A percentile compares a stretch with the other conserved stretches of the same genome.
Evolutionary conservation across 2,888 invertebrate genomes (phyloP).

Genomic region (Synanthedon tipuliformis): DNA sequence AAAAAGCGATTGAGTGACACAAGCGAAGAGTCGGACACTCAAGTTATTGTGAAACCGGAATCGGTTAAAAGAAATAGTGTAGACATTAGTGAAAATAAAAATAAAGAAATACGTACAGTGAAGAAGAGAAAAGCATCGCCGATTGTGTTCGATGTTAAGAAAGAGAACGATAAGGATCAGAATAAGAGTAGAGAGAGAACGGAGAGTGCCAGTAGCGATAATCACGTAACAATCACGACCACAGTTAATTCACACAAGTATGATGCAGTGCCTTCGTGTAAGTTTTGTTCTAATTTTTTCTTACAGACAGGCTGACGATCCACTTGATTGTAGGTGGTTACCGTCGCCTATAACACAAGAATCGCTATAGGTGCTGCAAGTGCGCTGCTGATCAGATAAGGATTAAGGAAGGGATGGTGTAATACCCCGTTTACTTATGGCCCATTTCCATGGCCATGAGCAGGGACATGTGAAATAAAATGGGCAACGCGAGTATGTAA

Average conservation of each 20-base stretch:
- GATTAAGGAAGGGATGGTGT: too few relatives aligned
- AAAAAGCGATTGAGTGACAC: conserved; percentile 32
- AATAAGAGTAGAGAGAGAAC: conserved; percentile 46
- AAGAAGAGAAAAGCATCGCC: conserved; percentile 66
- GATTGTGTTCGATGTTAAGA: conserved; percentile 66
- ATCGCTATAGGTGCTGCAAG: too few relatives aligned
- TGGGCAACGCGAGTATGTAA: too few relatives aligned
- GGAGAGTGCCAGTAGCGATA: conserved; percentile 59
- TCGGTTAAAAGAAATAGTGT: conserved; percentile 21
- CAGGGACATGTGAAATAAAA: too few relatives aligned
- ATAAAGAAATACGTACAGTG: conserved; percentile 14
- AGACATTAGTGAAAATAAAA: conserved; percentile 7
- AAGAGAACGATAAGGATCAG: conserved; percentile 22
- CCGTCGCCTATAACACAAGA: too few relatives aligned
- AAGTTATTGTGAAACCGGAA: conserved; percentile 36
- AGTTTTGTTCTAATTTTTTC: conserved; percentile 25
- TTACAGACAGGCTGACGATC: background rate
- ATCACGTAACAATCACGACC: conserved; percentile 41
- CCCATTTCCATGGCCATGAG: too few relatives aligned
- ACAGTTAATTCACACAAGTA: conserved; percentile 57
- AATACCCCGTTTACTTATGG: too few relatives aligned
- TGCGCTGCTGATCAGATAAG: too few relatives aligned
- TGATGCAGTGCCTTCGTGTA: conserved; percentile 71
- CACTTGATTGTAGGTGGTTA: too few relatives aligned
- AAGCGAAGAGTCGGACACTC: conserved; percentile 43